phyloP scores from a whole-genome alignment of 2,113 vertebrate genomes.

The Eudyptes chrysolophus region DNA sequence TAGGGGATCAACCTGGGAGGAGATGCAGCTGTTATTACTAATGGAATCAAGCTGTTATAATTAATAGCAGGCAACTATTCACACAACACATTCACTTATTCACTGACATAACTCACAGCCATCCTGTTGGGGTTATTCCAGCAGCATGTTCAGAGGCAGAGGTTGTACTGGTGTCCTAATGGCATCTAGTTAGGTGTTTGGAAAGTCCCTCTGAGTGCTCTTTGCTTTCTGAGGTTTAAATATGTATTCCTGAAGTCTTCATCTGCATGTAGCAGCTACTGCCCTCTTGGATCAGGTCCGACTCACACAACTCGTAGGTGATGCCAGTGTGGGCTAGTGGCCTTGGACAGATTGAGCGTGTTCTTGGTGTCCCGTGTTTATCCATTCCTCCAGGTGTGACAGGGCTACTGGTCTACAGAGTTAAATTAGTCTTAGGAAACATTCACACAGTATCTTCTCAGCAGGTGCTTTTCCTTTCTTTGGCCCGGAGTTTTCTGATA shows the following conservation, averaged over 20 bases:
- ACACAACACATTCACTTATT: neutral
- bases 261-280: neutral
- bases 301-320: neutral
- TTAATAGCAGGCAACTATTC: neutral
- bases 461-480: neutral
- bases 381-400: neutral
- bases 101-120: neutral
- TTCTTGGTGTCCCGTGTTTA: neutral
- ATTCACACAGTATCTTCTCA: neutral
- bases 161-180: neutral
- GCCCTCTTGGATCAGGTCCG: fast-evolving
- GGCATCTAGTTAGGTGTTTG: neutral
- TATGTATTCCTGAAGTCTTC: neutral
- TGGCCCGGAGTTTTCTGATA: neutral
- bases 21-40: neutral
- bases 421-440: neutral
- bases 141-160: neutral
- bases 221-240: neutral
- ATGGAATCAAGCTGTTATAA: neutral
- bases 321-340: neutral
- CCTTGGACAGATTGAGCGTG: neutral
- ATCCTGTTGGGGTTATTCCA: neutral
- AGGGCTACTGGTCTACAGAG: neutral
- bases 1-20: neutral
- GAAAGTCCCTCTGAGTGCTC: neutral